Percentiles rank a stretch among this genome's conserved stretches.
Evolutionary conservation across 1,140 invertebrate genomes (phyloP).

Genomic region (Brachionus calyciflorus): DNA sequence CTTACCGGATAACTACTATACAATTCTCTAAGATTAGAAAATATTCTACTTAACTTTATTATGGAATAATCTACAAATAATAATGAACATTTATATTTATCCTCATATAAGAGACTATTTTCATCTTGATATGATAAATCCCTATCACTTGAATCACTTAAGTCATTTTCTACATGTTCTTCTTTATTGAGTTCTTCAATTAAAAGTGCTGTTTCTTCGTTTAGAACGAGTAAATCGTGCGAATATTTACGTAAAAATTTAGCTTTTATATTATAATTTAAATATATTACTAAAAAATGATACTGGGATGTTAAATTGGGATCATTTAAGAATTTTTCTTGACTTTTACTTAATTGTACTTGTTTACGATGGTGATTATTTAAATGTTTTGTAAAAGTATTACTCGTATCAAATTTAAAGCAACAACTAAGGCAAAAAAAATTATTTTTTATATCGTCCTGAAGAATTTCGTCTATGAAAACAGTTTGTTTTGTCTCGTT

Average conservation of each 20-base stretch:
- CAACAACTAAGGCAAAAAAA: constrained; percentile 12
- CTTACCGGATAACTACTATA: constrained; percentile 1
- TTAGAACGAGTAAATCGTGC: constrained; percentile 32
- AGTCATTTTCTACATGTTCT: constrained; percentile 8
- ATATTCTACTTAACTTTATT: neutral
- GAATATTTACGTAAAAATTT: constrained; percentile 43
- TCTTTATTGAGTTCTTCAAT: constrained; percentile 35
- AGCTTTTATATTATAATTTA: constrained; percentile 7
- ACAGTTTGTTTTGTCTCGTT: constrained; percentile 11
- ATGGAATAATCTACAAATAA: constrained; percentile 34
- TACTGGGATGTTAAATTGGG: neutral
- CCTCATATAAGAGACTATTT: neutral
- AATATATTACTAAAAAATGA: neutral
- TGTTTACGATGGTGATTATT: neutral
- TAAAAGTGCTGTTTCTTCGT: constrained; percentile 23
- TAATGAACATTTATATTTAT: neutral
- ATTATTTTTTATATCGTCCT: neutral
- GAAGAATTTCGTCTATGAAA: constrained; percentile 1
- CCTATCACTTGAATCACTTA: constrained; percentile 5
- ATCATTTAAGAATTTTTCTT: constrained; percentile 11
- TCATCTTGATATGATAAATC: neutral
- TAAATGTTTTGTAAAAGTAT: neutral
- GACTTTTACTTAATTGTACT: neutral
- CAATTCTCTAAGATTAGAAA: neutral
- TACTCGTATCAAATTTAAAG: neutral